Base-by-base conservation (phyloP, 2,797 vertebrate genomes). In the Orientallactaga sibirica region DNA sequence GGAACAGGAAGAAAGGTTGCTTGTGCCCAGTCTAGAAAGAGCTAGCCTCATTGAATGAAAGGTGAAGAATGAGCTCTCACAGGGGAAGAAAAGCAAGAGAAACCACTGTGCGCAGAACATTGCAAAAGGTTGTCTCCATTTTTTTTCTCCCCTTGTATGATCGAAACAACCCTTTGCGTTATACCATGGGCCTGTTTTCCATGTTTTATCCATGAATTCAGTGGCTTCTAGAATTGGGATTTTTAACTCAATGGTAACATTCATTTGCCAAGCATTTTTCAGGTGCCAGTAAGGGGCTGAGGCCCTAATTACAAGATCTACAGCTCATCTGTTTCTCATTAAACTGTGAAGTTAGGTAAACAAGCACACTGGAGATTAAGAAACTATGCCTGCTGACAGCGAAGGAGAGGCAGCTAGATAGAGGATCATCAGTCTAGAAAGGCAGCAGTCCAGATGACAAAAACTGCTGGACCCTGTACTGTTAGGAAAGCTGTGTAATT, bases 231-330 rank as follows among this genome's bases (percentile, higher is more conserved):
- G 80, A 94, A 61, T 27, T 74, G 22, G 16, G 11, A 76, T 88
- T 88, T 58, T 74, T 88, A 79, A 55, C n/a, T 70, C 33, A 89
- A 9, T 29, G 37, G 37, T 85, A 4, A 55, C 48, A 62, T 84
- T 85, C 67, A 92, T 61, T 93, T 27, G n/a, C 20, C 24, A 89
- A 75, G 61, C 24, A n/a, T 86, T 18, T 85, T 70, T 84, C 62
- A 87, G 9, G 29, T 79, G 76, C 16, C 33, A 20, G 58, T 41
- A 94, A 66, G 61, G 27, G 37, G 7, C 41, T 74, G 11, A 76
- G 33, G 9, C 15, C 25, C 76, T 95, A 52, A 75, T 48, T 67
- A 62, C 8, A 73, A n/a, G 43, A 80, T 58, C 27, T 55, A 15
- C 1, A 7, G 9, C 18, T n/a, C 14, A 6, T 41, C 29, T 66